phyloP scores from a whole-genome alignment of 2,888 invertebrate species.

The Cheilosia vernalis region DNA sequence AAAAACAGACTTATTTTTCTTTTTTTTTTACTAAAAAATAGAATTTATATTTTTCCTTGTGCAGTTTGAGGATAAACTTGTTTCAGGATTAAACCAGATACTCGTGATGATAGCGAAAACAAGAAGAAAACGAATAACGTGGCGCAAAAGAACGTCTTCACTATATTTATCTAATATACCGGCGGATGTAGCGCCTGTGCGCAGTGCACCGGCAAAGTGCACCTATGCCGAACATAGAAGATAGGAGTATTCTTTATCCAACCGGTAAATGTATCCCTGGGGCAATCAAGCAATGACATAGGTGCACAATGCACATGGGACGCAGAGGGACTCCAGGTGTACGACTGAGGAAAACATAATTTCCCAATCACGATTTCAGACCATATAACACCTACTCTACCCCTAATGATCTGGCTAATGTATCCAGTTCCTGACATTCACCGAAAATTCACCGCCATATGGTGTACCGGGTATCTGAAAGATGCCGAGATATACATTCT shows the following conservation, averaged over 20 bases:
- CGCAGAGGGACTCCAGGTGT: slow-evolving; percentile 19
- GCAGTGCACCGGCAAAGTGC: slow-evolving; percentile 7
- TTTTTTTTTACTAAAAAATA: background rate
- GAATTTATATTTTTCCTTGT: slow-evolving; percentile 6
- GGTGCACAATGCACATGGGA: background rate
- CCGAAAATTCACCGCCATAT: slow-evolving; percentile 34
- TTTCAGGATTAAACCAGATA: slow-evolving; percentile 59
- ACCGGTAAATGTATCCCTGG: slow-evolving; percentile 51
- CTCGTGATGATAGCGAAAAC: slow-evolving; percentile 60
- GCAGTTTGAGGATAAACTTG: slow-evolving; percentile 59
- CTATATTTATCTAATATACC: slow-evolving; percentile 45
- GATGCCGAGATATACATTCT: slow-evolving; percentile 69
- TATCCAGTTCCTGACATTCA: slow-evolving; percentile 66
- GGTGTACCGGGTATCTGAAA: slow-evolving; percentile 37
- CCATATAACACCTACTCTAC: slow-evolving; percentile 74
- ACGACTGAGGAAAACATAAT: slow-evolving; percentile 59
- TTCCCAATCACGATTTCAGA: slow-evolving; percentile 72
- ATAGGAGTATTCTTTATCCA: slow-evolving; percentile 1
- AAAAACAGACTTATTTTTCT: no score
- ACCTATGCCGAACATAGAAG: background rate
- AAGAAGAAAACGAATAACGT: slow-evolving; percentile 9
- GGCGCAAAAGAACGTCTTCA: slow-evolving; percentile 47
- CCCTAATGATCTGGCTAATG: slow-evolving; percentile 72
- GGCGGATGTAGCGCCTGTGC: background rate
- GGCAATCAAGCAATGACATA: slow-evolving; percentile 54